These are phyloP conservation scores for Euschistus heros DNA, from an alignment of 1,140 invertebrate genomes.

Conservation along the genomic window DNA sequence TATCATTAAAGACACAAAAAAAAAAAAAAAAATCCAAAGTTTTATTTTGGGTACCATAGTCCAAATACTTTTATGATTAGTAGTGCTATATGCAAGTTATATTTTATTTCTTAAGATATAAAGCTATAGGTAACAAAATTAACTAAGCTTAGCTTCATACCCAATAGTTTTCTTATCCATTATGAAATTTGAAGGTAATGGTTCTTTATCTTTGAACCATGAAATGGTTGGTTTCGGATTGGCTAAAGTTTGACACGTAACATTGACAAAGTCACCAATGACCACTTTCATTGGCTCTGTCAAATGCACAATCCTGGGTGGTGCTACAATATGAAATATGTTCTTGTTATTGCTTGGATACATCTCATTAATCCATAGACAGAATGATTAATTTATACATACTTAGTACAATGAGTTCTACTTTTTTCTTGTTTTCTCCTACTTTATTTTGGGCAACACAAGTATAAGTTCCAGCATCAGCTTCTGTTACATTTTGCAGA, in stretches of 20 bases:
- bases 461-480: constrained; percentile 14
- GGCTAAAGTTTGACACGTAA: constrained; percentile 14
- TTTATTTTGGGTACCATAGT: too few species aligned
- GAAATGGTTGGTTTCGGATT: constrained; percentile 6
- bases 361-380: neutral
- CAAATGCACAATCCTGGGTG: constrained; percentile 12
- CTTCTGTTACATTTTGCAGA: constrained; percentile 12
- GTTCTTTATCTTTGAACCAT: constrained; percentile 17
- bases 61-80: too few species aligned
- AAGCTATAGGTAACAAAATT: too few species aligned
- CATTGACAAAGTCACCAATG: constrained; percentile 3
- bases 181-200: neutral
- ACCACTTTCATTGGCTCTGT: constrained; percentile 13
- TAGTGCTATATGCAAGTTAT: too few species aligned
- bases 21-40: too few species aligned
- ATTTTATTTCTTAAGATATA: too few species aligned
- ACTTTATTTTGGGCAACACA: constrained; percentile 22
- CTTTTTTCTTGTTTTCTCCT: constrained; percentile 14
- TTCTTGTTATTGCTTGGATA: neutral
- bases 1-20: too few species aligned
- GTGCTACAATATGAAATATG: constrained; percentile 8
- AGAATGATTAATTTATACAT: neutral
- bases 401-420: constrained; percentile 17
- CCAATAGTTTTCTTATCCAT: too few species aligned
- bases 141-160: too few species aligned